Conservation (phyloP, 2,888 invertebrate genomes). For the Ophioninae sp. region DNA sequence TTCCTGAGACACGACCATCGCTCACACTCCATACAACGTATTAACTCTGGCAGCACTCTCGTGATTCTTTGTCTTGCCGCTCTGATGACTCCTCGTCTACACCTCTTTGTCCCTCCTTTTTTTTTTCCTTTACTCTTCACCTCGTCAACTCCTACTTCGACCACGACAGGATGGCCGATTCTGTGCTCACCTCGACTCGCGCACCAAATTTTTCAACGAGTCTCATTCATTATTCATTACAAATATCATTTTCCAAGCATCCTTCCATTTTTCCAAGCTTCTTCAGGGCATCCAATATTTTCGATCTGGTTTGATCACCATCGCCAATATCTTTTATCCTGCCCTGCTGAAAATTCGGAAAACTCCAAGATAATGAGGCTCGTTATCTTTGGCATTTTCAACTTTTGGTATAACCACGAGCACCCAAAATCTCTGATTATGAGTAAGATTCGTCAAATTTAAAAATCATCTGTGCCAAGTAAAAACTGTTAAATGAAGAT, state of each 20-base stretch:
- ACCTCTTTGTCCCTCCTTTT: slow-evolving; percentile 51
- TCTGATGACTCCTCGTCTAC: slow-evolving; percentile 67
- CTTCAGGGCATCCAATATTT: neutral
- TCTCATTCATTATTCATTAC: slow-evolving; percentile 9
- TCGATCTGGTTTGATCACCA: too few species aligned
- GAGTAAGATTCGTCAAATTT: too few species aligned
- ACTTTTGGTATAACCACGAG: too few species aligned
- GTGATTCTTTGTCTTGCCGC: slow-evolving; percentile 75
- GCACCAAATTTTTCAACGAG: slow-evolving; percentile 9
- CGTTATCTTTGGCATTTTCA: too few species aligned
- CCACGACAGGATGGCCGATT: slow-evolving; percentile 48
- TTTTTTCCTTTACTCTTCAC: slow-evolving; percentile 32
- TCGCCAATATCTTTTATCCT: too few species aligned
- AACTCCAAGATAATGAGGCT: too few species aligned
- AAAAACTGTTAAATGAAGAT: too few species aligned
- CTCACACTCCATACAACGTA: slow-evolving; percentile 58
- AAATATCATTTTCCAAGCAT: slow-evolving; percentile 8
- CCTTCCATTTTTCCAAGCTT: neutral
- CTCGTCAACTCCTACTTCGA: slow-evolving; percentile 60
- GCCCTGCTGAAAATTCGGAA: too few species aligned
- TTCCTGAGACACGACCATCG: slow-evolving; percentile 55
- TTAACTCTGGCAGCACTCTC: slow-evolving; percentile 61
- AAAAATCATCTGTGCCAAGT: too few species aligned
- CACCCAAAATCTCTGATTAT: too few species aligned
- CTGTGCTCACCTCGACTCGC: slow-evolving; percentile 42